Percentiles rank a stretch among this genome's conserved stretches.
Conservation (phyloP, 2,888 invertebrate species). For the Drosophila nigritarsus region DNA sequence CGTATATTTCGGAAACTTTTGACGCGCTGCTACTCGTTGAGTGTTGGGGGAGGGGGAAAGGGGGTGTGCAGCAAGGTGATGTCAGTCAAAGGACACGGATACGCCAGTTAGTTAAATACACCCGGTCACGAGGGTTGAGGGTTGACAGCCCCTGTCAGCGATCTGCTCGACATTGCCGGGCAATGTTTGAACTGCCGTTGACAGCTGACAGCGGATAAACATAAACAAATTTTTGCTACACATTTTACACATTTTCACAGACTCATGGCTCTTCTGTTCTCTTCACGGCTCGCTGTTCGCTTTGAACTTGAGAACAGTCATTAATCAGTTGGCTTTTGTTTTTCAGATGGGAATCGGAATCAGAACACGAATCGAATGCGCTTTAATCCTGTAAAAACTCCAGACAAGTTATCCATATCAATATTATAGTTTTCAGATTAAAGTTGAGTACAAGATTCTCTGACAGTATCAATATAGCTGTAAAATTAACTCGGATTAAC, state of each 20-base stretch:
- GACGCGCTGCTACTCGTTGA: not conserved
- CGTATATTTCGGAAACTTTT: slow-evolving; percentile 42
- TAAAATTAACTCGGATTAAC: not conserved
- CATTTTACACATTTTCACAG: slow-evolving; percentile 12
- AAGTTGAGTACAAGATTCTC: not conserved
- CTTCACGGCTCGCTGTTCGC: not conserved
- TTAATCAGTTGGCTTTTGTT: not conserved
- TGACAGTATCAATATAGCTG: fast-evolving
- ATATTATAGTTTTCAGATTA: not conserved
- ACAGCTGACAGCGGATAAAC: slow-evolving; percentile 61
- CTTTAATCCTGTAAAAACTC: not conserved
- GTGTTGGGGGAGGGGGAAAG: not conserved
- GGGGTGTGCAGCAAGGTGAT: not conserved
- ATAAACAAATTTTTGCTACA: slow-evolving; percentile 44
- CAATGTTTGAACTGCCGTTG: slow-evolving; percentile 56
- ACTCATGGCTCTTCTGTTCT: not conserved
- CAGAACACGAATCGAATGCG: not conserved
- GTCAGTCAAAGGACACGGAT: slow-evolving; percentile 59
- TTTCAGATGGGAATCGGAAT: not conserved
- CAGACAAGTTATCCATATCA: not conserved
- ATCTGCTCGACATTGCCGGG: slow-evolving; percentile 3
- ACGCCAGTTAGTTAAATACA: slow-evolving; percentile 17
- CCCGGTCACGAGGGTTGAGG: slow-evolving; percentile 60
- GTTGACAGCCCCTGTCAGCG: slow-evolving; percentile 53
- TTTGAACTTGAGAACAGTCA: slow-evolving; percentile 16